Base-by-base conservation (phyloP, 2,113 vertebrate genomes). In the Pachycephala philippinensis region DNA sequence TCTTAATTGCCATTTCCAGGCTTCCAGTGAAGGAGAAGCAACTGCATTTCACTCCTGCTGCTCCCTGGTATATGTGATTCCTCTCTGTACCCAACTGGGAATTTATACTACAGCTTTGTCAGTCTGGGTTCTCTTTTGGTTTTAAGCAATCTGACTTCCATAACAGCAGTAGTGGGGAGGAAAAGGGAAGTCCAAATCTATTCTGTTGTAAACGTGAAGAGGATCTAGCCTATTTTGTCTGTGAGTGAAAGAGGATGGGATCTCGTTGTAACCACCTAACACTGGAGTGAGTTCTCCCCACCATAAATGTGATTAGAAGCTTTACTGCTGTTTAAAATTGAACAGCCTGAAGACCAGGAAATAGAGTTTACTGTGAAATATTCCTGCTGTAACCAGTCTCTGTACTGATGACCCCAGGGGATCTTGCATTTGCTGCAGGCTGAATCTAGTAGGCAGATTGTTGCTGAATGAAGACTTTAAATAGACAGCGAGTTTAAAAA, bases 391-490 rank as follows among this genome's bases (percentile, higher is more conserved):
- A 96, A 69, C 66, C 66, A 61, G 57, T 35, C 37, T 87, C 60
- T 84, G 28, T 93, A 35, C 42, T 69, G 61, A 70, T 92, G 71
- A 82, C 74, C 72, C 53, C 83, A 53, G 84, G 90, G 84, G 70
- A 93, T 78, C 61, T 61, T 85, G 59, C 53, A 39, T 69, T 88
- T 95, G 80, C 93, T 93, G 90, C 88, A 65, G 83, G 90, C 74
- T 75, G 75, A 87, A 83, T 75, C 85, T 78, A 15, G 28, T 15
- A 92, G 78, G 85, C 74, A 84, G 70, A 50, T 74, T 93, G 87
- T 27, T 86, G 78, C 78, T 89, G 81, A 95, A 84, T 2, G 16
- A 79, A 93, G 54, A 61, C 71, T 93, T 96, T 87, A 95, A 92
- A 84, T 74, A 96, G 74, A 89, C 26, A 39, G 60, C 13, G 12